Evolutionary conservation across 2,888 invertebrate species (phyloP), one percentile per base, ranked within the genome.

Genomic region (Coenonympha arcania): DNA sequence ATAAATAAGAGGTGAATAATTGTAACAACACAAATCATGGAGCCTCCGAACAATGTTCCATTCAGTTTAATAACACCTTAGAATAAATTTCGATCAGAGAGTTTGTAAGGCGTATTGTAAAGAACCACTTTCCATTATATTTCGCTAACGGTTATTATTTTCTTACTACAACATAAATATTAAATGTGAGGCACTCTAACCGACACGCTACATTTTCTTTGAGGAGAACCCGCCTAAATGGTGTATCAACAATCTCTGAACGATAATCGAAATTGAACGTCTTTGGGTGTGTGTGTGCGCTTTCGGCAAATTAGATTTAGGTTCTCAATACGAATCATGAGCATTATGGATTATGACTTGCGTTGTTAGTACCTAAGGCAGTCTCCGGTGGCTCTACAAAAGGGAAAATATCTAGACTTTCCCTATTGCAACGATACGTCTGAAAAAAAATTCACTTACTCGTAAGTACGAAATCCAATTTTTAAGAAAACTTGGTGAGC

Each of bases 241-340:
- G 31, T 8, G 41, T 41, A 41, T 34, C 48, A 20, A 28, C 48
- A 34, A 48, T 42, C 26, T 36, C 48, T 9, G 18, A 28, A 48
- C 40, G 41, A 48, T 48, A 41, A 48, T 48, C 40, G 37, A 40
- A 48, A 48, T 47, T 47, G 39, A 39, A 39, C 39, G 15, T 47
- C 31, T 31, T 30, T n/a, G 31, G 26, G 26, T 11, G 33, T 41
- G 31, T 41, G 24, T 33, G 31, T n/a, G 24, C 8, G 31, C 24
- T 41, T 26, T 24, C 41, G 8, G 33, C 11, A 19, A 24, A 48
- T 31, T 41, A 19, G 18, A 47, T 40, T 34, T 41, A 31, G 31
- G 42, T 43, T 43, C 42, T 30, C 30, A 13, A n/a, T 13, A 26
- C 16, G 26, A 28, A 16, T 40, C 31, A 31, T 13, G 13, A 37